Evolutionary conservation across 2,797 vertebrate species (phyloP).

Genomic region (Sarcophilus harrisii): DNA sequence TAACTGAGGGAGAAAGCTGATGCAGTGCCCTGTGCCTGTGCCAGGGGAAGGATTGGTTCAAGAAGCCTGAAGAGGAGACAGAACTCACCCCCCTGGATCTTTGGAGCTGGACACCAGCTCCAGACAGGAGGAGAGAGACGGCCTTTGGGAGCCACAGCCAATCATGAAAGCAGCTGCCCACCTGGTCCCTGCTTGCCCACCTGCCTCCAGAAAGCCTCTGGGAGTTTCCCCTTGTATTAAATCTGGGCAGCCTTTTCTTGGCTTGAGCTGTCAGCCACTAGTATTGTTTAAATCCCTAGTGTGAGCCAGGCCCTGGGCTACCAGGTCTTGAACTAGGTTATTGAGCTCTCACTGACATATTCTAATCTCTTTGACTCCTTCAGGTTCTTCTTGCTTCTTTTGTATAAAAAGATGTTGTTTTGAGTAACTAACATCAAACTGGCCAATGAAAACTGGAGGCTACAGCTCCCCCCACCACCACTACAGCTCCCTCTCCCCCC

Average conservation of each 20-base stretch:
- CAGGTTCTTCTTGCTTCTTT: not conserved
- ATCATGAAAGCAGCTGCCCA: not conserved
- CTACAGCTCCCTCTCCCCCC: not conserved
- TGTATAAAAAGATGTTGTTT: not conserved
- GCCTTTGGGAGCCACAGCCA: too few species aligned
- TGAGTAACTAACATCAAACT: not conserved
- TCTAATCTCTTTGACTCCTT: not conserved
- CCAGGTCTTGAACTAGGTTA: too few species aligned
- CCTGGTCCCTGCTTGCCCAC: not conserved
- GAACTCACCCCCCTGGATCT: too few species aligned
- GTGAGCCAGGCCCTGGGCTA: too few species aligned
- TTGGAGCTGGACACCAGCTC: not conserved
- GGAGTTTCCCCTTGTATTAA: not conserved
- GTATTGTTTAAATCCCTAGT: not conserved
- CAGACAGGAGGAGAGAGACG: not conserved
- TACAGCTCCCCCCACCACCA: not conserved
- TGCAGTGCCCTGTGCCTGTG: not conserved
- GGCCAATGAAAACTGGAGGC: not conserved
- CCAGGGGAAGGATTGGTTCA: not conserved
- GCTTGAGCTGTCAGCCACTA: not conserved
- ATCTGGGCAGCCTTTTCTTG: not conserved
- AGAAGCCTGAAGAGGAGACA: not conserved
- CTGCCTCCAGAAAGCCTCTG: too few species aligned
- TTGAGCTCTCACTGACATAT: not conserved
- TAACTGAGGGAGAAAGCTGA: not conserved